Evolutionary conservation across 2,888 invertebrate species (phyloP).

Genomic region (Zeuzera pyrina): DNA sequence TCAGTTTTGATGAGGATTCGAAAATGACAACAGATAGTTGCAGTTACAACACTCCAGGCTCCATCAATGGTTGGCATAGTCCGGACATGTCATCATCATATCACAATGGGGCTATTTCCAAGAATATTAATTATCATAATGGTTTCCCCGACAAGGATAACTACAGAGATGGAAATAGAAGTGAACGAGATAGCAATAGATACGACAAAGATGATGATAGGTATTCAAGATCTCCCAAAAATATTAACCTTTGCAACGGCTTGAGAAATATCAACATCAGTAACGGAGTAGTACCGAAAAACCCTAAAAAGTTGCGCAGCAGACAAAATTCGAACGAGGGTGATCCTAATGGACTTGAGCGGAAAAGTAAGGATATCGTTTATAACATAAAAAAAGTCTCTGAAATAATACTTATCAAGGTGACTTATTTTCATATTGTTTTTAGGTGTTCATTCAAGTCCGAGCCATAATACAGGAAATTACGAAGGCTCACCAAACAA

Average conservation of each 20-base stretch:
- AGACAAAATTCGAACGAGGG: constrained; percentile 52
- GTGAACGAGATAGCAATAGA: constrained; percentile 24
- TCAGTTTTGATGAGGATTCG: constrained; percentile 68
- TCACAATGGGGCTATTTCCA: constrained; percentile 61
- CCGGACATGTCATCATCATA: constrained; percentile 54
- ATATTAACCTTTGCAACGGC: constrained; percentile 58
- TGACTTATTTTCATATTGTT: constrained; percentile 12
- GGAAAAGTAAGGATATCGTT: constrained; percentile 35
- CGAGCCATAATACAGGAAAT: constrained; percentile 50
- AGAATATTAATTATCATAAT: constrained; percentile 51
- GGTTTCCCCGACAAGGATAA: constrained; percentile 46
- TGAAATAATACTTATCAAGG: neutral
- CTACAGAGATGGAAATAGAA: constrained; percentile 25
- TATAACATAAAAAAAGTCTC: neutral
- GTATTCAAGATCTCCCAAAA: constrained; percentile 50
- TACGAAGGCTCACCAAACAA: constrained; percentile 63
- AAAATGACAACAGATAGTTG: constrained; percentile 75
- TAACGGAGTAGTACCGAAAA: constrained; percentile 56
- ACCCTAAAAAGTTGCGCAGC: constrained; percentile 45
- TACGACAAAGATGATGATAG: constrained; percentile 28
- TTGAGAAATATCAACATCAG: constrained; percentile 57
- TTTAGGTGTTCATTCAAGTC: constrained; percentile 50
- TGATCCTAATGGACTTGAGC: constrained; percentile 51
- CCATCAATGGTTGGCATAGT: constrained; percentile 74
- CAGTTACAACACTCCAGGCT: constrained; percentile 67